phyloP scores from a whole-genome alignment of 2,797 vertebrate species.

The Sebastes taczanowskii region DNA sequence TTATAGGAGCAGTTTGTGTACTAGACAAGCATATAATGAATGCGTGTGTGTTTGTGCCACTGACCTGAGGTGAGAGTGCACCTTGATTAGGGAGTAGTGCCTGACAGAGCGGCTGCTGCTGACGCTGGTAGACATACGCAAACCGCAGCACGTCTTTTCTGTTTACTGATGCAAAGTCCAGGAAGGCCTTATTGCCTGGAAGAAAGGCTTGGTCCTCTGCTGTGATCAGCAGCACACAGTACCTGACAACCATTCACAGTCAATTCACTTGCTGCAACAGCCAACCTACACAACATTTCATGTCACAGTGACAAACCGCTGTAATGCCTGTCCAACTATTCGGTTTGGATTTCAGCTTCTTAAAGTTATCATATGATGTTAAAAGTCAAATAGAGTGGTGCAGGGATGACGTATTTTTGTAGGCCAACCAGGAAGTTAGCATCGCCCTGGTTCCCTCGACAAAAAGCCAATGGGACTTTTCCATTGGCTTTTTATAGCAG shows the following conservation, averaged over 20 bases:
- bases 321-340: not conserved
- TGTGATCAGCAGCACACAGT: slow-evolving; percentile 92
- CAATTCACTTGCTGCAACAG: not conserved
- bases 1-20: not conserved
- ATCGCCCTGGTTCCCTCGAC: too few species aligned
- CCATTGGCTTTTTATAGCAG: too few species aligned
- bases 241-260: slow-evolving; percentile 74
- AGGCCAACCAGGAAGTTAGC: too few species aligned
- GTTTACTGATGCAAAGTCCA: slow-evolving; percentile 91
- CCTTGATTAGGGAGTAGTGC: slow-evolving; percentile 84
- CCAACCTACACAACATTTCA: not conserved
- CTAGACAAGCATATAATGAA: not conserved
- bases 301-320: not conserved
- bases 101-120: slow-evolving; percentile 88
- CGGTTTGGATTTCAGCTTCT: not conserved
- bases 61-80: slow-evolving; percentile 75
- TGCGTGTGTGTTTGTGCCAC: slow-evolving; percentile 7
- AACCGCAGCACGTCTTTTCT: slow-evolving; percentile 91
- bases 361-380: not conserved
- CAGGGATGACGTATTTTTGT: too few species aligned
- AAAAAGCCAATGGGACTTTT: too few species aligned
- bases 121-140: slow-evolving; percentile 87
- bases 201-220: slow-evolving; percentile 83
- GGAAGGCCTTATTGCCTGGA: slow-evolving; percentile 87
- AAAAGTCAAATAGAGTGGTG: not conserved